Evolutionary conservation across 2,797 vertebrate species (phyloP).

Genomic region (Myotis pilosus): DNA sequence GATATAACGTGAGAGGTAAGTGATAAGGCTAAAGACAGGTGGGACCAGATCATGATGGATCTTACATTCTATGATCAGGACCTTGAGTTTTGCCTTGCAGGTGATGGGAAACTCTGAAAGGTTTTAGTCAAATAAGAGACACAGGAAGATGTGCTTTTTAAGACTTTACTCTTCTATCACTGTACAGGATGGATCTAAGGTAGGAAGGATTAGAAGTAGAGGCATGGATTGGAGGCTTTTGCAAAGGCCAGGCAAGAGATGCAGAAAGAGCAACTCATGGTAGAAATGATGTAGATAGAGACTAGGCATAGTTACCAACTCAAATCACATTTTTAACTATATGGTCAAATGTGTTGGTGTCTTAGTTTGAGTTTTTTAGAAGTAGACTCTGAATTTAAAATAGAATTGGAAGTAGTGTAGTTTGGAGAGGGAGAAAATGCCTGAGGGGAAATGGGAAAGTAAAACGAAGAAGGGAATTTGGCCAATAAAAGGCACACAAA

Average conservation of each 20-base stretch:
- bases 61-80: not conserved
- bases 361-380: conserved; percentile 17
- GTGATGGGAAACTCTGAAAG: not conserved
- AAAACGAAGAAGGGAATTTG: conserved; percentile 4
- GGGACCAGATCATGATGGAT: not conserved
- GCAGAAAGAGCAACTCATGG: not conserved
- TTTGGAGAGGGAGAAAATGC: conserved; percentile 39
- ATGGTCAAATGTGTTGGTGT: not conserved
- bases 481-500: not conserved
- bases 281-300: not conserved
- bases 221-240: not conserved
- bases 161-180: not conserved
- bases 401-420: not conserved
- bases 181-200: not conserved
- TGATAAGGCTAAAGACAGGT: not conserved
- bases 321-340: conserved; percentile 24
- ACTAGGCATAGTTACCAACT: not conserved
- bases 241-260: not conserved
- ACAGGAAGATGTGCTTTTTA: not conserved
- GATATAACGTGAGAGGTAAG: not conserved
- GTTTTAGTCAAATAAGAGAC: not conserved
- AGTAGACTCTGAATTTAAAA: conserved; percentile 28
- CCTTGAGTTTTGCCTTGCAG: not conserved
- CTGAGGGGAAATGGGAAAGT: conserved; percentile 22
- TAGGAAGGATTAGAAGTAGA: not conserved